Evolutionary conservation across 1,140 invertebrate genomes (phyloP), one percentile per base, ranked within the genome.

Genomic region (Lasioglossum baleicum): DNA sequence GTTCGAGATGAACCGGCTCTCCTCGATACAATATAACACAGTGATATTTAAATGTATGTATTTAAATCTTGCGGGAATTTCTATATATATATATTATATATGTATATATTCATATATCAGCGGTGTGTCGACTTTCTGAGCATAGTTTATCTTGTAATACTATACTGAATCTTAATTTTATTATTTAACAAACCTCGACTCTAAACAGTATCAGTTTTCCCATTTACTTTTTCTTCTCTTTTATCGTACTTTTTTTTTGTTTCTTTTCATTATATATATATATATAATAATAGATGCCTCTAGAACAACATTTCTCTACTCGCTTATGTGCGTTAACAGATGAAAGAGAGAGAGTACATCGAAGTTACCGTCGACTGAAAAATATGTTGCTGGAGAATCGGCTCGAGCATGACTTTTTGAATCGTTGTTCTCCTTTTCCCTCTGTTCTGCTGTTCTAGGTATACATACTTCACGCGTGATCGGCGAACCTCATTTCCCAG

Each of bases 141-240:
- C 75, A 78, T 48, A 78, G 35, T 64, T 48, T 77, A 31, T 71
- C 40, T 51, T 22, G 17, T 17, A 42, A 44, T 78, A 48, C 44
- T 48, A 48, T 70, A 73, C 48, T 77, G 58, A 64, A 70, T 15
- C 61, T 73, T 53, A 71, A 63, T 73, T 79, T 72, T 73, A 22
- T 40, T 76, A 72, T 56, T 79, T 73, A 79, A 79, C 61, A 79
- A 72, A 78, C 61, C 58, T 65, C 26, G 8, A 78, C 22, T 61
- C 60, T 35, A 73, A 75, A 48, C 51, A 63, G 22, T 44, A 61
- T 44, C 68, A 58, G 68, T 56, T 70, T 70, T 58, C 11, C 11
- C 20, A 56, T n/a, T 58, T 58, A 2, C 7, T 58, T 51, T 13
- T 70, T 40, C 42, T 35, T 31, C 35, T 69, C 44, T 17, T 20